phyloP scores from a whole-genome alignment of 2,888 invertebrate species.

The Cerastis rubricosa region DNA sequence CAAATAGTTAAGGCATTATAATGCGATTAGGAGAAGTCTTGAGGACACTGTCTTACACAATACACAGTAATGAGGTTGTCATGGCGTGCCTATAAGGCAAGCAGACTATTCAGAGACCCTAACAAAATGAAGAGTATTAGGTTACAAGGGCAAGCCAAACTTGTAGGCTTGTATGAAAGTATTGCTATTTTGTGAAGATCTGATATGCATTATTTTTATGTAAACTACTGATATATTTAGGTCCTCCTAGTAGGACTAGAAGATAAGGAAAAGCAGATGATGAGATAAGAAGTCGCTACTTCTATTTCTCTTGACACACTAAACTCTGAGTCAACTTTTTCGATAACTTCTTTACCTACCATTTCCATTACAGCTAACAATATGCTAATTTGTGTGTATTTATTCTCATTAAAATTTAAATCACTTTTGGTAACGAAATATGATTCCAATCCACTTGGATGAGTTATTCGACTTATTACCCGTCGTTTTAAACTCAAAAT shows the following conservation, averaged over 20 bases:
- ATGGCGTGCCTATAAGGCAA: no score
- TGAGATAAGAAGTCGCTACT: no score
- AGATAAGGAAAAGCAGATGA: background rate
- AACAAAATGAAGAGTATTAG: no score
- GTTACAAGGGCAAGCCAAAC: no score
- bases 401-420: conserved; percentile 17
- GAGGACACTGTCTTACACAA: background rate
- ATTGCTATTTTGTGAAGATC: background rate
- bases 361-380: background rate
- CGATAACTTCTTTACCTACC: background rate
- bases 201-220: background rate
- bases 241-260: background rate
- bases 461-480: conserved; percentile 13
- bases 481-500: conserved; percentile 25
- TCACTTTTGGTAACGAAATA: conserved; percentile 12
- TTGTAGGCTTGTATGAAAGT: no score
- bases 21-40: background rate
- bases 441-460: background rate
- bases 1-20: background rate
- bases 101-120: no score
- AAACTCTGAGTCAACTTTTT: conserved; percentile 9
- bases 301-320: background rate
- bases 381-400: background rate
- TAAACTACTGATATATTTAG: background rate
- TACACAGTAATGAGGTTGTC: no score